phyloP scores from a whole-genome alignment of 2,888 invertebrate species.

The Dynastes grantii region DNA sequence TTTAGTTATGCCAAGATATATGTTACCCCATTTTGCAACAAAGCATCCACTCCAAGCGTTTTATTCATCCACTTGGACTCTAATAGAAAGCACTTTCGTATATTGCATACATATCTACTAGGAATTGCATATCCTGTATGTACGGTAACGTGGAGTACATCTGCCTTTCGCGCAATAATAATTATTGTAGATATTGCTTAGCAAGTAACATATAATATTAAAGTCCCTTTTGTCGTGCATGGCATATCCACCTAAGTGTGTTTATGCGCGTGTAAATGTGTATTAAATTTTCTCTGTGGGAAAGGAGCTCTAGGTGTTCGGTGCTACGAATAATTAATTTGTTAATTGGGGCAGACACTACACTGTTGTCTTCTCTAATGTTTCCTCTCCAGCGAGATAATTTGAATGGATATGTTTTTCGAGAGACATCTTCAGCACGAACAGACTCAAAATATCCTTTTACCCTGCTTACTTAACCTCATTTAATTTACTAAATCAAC shows the following conservation, averaged over 20 bases:
- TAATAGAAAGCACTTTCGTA: background rate
- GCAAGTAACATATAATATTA: slow-evolving; percentile 1
- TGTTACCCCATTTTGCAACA: too few relatives aligned
- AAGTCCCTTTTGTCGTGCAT: background rate
- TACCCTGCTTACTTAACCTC: slow-evolving; percentile 15
- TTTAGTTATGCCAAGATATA: too few relatives aligned
- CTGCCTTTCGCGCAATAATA: background rate
- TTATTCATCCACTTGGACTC: background rate
- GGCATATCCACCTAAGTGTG: slow-evolving; percentile 20
- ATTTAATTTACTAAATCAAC: slow-evolving; percentile 38
- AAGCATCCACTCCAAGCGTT: too few relatives aligned
- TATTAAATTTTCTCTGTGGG: slow-evolving; percentile 39
- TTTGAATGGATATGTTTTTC: slow-evolving; percentile 40
- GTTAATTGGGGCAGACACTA: slow-evolving; percentile 41
- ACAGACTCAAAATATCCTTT: slow-evolving; percentile 26
- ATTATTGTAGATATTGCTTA: slow-evolving; percentile 21
- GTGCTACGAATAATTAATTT: slow-evolving; percentile 44
- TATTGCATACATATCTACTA: background rate
- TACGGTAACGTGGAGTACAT: background rate
- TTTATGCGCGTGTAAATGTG: slow-evolving; percentile 37
- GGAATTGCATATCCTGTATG: background rate
- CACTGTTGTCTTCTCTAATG: slow-evolving; percentile 41
- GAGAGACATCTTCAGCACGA: slow-evolving; percentile 39
- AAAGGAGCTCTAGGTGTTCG: slow-evolving; percentile 26
- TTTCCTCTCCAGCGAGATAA: slow-evolving; percentile 36